Conservation (phyloP, 2,113 vertebrate genomes). For the Brienomyrus longianalis region DNA sequence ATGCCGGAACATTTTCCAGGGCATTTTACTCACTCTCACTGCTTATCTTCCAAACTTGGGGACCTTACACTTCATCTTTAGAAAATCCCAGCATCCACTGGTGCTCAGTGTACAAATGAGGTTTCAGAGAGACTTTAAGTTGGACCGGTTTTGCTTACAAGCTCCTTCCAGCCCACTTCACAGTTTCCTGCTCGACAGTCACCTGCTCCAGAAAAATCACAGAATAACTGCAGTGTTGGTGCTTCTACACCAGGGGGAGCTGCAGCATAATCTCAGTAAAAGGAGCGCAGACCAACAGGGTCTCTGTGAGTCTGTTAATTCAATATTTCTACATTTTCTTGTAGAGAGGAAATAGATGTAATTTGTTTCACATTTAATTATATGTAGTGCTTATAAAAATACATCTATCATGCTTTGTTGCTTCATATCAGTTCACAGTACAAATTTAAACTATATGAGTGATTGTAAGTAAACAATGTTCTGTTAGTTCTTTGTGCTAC, state of each 20-base stretch:
- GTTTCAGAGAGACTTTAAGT: neutral
- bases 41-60: neutral
- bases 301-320: neutral
- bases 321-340: neutral
- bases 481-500: neutral
- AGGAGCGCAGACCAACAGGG: neutral
- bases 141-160: neutral
- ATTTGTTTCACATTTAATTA: neutral
- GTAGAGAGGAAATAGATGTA: neutral
- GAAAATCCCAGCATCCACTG: neutral
- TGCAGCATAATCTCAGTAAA: neutral
- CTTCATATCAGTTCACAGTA: neutral
- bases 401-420: neutral
- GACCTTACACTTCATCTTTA: neutral
- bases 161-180: neutral
- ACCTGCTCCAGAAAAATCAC: neutral
- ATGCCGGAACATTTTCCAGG: neutral
- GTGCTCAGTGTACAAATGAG: neutral
- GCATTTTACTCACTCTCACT: neutral
- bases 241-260: neutral
- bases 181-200: neutral
- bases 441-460: neutral
- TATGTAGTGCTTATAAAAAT: neutral
- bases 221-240: neutral
- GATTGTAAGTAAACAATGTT: neutral